Base-by-base conservation (phyloP, 2,797 vertebrate genomes). In the Myiotriccus ornatus region DNA sequence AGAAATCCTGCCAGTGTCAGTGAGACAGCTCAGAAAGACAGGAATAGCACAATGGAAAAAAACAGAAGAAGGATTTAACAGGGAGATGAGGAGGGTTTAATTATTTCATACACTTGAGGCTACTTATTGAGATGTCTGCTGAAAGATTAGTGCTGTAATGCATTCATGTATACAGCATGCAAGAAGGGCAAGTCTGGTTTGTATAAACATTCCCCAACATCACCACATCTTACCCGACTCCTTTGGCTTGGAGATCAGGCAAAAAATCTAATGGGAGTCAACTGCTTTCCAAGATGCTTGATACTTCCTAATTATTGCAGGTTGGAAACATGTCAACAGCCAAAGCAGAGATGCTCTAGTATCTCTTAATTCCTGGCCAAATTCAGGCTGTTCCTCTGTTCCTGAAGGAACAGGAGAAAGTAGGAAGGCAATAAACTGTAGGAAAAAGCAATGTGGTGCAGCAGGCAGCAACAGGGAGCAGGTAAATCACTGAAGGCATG, bases 161-260 rank as follows among this genome's bases (percentile, higher is more conserved):
- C 34, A 27, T 34, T 63, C 57, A 6, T 34, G 65, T 14, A 60
- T 43, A 27, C 80, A 93, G 80, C 57, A 12, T 7, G 65, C 39
- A 44, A 55, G 74, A 82, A 68, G 43, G 59, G 55, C 0, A 13
- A 92, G 75, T 82, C 75, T 89, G 92, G 84, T 76, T 91, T 76
- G 64, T 68, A 55, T 87, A 80, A 93, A 94, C 92, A 96, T 90
- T 94, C 94, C 97, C 97, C 95, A 97, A 91, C 94, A 80, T 92
- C 96, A 90, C 92, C 90, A 87, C 21, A 8, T 96, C 88, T 96
- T 93, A 97, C 89, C 92, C 91, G 91, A 97, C 70, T 96, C 97
- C 91, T 90, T 87, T 93, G 97, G 64, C 96, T 87, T 87, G 93
- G 93, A 97, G 90, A 97, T 65, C 74, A 87, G 75, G 52, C 64